Percentiles rank a stretch among this genome's conserved stretches.
Conservation (phyloP, 2,888 invertebrate genomes). For the Tetranychus truncatus region DNA sequence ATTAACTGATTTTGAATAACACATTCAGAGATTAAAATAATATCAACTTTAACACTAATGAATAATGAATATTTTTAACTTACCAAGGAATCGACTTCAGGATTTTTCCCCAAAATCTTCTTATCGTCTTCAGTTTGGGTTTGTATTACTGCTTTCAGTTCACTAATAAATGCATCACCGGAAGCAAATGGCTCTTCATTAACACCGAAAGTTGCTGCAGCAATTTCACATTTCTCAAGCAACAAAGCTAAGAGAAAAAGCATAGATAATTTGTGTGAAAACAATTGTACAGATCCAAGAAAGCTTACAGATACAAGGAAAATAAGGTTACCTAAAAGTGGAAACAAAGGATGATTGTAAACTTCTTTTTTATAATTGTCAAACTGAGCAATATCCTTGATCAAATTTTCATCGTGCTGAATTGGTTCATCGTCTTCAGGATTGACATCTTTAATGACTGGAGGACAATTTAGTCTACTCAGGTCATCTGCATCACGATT, state of each 20-base stretch:
- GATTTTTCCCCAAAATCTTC: conserved; percentile 70
- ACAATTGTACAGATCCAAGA: background rate
- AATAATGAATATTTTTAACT: conserved; percentile 30
- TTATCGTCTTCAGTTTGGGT: conserved; percentile 68
- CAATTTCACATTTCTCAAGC: conserved; percentile 88
- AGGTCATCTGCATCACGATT: background rate
- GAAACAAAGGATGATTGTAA: conserved; percentile 63
- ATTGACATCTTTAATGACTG: background rate
- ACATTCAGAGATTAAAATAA: background rate
- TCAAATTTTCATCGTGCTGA: conserved; percentile 8
- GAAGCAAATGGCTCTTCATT: conserved; percentile 54
- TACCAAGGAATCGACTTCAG: conserved; percentile 83
- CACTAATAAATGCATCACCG: conserved; percentile 73
- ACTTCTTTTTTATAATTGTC: conserved; percentile 27
- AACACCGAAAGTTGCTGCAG: conserved; percentile 51
- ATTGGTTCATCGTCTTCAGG: background rate
- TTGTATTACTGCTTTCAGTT: conserved; percentile 68
- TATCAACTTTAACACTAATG: background rate
- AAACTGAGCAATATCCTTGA: conserved; percentile 28
- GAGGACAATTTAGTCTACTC: background rate
- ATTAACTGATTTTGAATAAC: too few species aligned
- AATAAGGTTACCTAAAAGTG: conserved; percentile 42
- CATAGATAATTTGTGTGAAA: background rate
- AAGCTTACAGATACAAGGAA: too few species aligned
- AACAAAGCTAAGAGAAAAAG: conserved; percentile 45